These are phyloP conservation scores for Neotoxoptera formosana DNA, from an alignment of 1,140 invertebrate species.

Conservation along the genomic window DNA sequence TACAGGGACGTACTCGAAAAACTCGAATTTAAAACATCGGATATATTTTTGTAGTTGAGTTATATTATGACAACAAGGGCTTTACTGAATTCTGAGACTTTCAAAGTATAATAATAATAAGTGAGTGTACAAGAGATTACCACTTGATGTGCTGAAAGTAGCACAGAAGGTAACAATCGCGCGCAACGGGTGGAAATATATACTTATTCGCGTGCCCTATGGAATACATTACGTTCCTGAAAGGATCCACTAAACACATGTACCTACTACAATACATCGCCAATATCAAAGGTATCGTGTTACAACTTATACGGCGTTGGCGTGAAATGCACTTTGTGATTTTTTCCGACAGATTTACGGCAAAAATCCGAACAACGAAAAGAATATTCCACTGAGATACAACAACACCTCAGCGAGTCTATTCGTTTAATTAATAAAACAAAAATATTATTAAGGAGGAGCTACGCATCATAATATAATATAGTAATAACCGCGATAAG, in stretches of 20 bases:
- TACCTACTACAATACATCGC: not conserved
- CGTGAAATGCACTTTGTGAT: not conserved
- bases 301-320: not conserved
- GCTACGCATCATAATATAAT: not conserved
- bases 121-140: not conserved
- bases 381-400: not conserved
- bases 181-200: not conserved
- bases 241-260: not conserved
- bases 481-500: no score
- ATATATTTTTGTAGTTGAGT: not conserved
- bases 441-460: not conserved
- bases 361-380: not conserved
- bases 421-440: not conserved
- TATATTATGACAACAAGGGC: not conserved
- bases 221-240: not conserved
- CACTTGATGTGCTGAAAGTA: conserved; percentile 7
- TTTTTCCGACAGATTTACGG: not conserved
- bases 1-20: not conserved
- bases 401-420: not conserved
- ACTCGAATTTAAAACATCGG: not conserved
- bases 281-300: conserved; percentile 8
- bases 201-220: not conserved
- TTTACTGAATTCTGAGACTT: not conserved
- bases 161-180: not conserved
- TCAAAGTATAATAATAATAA: not conserved